Conservation (phyloP, 2,888 invertebrate genomes). For the Meiosimyza platycephala region DNA sequence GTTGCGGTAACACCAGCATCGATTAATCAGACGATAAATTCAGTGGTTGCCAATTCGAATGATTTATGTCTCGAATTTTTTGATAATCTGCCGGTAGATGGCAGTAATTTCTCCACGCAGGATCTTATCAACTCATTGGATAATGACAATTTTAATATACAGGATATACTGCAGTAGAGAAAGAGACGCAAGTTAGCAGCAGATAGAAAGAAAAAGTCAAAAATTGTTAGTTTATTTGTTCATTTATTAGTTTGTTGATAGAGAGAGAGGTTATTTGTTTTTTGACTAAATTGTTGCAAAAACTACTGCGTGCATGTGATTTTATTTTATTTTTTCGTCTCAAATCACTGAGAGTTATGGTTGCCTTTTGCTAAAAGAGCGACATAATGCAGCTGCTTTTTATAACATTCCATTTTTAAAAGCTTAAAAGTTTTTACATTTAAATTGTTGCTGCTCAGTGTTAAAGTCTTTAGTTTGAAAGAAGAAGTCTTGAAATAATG, state of each 20-base stretch:
- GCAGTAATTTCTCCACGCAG: conserved; percentile 82
- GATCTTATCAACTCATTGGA: conserved; percentile 87
- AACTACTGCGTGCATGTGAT: background rate
- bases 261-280: background rate
- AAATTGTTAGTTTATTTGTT: background rate
- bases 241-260: background rate
- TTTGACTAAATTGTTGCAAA: conserved; percentile 6
- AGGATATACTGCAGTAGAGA: conserved; percentile 71
- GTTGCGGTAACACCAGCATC: conserved; percentile 49
- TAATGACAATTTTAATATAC: conserved; percentile 77
- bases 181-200: conserved; percentile 3
- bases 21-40: conserved; percentile 66
- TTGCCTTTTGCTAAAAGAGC: background rate
- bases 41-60: conserved; percentile 65
- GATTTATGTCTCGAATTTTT: conserved; percentile 89
- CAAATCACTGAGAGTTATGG: background rate
- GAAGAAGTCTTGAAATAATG: no score
- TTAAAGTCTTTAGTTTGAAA: no score
- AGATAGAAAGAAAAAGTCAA: background rate
- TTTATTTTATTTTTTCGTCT: background rate
- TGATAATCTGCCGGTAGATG: conserved; percentile 84
- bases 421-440: background rate
- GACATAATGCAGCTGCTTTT: conserved; percentile 7
- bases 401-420: conserved; percentile 18
- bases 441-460: no score